Evolutionary conservation across 2,113 vertebrate genomes (phyloP).

Genomic region (Hassar affinis): DNA sequence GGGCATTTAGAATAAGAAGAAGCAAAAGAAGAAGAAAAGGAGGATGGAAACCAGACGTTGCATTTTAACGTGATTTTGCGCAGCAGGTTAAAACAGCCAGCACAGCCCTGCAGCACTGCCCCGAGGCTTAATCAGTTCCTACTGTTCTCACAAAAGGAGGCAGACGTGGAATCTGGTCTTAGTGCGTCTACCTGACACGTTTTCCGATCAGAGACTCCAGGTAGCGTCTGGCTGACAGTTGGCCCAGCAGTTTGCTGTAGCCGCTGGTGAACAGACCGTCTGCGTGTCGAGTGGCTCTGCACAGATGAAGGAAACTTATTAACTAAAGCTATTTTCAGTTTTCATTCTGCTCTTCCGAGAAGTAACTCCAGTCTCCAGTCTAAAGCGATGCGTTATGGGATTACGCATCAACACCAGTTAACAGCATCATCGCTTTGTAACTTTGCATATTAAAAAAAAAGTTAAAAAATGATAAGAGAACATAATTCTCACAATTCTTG

Average conservation of each 20-base stretch:
- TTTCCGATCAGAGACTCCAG: constrained; percentile 93
- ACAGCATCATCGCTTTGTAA: not conserved
- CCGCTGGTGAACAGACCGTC: constrained; percentile 92
- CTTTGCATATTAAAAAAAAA: not conserved
- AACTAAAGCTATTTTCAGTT: not conserved
- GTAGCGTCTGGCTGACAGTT: constrained; percentile 87
- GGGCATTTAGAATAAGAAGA: too few species aligned
- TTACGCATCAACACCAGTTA: not conserved
- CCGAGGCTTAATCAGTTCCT: not conserved
- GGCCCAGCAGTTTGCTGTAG: constrained; percentile 90
- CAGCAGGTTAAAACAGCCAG: not conserved
- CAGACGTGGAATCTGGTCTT: not conserved
- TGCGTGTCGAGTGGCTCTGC: constrained; percentile 85
- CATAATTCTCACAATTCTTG: too few species aligned
- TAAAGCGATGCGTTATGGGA: not conserved
- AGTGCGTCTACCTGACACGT: constrained; percentile 78
- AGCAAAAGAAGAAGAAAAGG: too few species aligned
- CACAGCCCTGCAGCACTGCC: not conserved
- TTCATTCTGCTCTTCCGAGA: not conserved
- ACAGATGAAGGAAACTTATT: not conserved
- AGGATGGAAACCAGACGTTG: too few species aligned
- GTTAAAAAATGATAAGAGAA: not conserved
- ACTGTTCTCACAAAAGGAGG: not conserved
- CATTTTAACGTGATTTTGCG: too few species aligned
- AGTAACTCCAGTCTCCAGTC: too few species aligned